Evolutionary conservation across 23 tunicate genomes (phyloP).

Genomic region (Corella eumyota): DNA sequence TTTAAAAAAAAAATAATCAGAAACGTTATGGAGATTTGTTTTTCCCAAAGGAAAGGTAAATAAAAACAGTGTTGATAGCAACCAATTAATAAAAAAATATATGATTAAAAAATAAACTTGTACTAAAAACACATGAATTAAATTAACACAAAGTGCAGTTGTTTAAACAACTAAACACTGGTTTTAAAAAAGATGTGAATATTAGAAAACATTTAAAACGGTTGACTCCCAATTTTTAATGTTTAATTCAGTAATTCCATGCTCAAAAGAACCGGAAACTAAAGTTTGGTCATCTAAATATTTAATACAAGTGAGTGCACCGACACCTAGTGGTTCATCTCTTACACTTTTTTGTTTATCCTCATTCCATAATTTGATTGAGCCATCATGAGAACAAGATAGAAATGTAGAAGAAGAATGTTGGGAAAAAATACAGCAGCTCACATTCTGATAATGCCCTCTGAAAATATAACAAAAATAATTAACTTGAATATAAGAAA

Average conservation of each 20-base stretch:
- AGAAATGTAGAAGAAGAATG: constrained; percentile 11
- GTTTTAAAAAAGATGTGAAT: too few species aligned
- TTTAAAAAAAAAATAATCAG: too few species aligned
- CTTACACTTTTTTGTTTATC: constrained; percentile 1
- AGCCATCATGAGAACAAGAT: constrained; percentile 62
- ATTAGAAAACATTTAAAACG: too few species aligned
- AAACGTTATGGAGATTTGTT: too few species aligned
- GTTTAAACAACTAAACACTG: too few species aligned
- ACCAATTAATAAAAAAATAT: too few species aligned
- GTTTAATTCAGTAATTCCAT: constrained; percentile 24
- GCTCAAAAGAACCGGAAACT: constrained; percentile 29
- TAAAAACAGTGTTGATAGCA: too few species aligned
- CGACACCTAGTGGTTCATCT: constrained; percentile 15
- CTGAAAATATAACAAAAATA: constrained; percentile 7
- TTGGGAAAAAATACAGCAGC: constrained; percentile 29
- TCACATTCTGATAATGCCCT: constrained; percentile 51
- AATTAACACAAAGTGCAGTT: too few species aligned
- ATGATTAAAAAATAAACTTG: too few species aligned
- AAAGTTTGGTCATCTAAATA: constrained; percentile 16
- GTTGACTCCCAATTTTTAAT: too few species aligned
- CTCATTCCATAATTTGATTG: constrained; percentile 46
- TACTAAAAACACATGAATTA: too few species aligned
- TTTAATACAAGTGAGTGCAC: constrained; percentile 30
- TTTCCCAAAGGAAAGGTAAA: too few species aligned
- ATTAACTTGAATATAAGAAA: neutral